A percentile compares a stretch with the other conserved stretches of the same genome.
Conservation (phyloP, 2,113 vertebrate species). For the Ctenodactylus gundi region DNA sequence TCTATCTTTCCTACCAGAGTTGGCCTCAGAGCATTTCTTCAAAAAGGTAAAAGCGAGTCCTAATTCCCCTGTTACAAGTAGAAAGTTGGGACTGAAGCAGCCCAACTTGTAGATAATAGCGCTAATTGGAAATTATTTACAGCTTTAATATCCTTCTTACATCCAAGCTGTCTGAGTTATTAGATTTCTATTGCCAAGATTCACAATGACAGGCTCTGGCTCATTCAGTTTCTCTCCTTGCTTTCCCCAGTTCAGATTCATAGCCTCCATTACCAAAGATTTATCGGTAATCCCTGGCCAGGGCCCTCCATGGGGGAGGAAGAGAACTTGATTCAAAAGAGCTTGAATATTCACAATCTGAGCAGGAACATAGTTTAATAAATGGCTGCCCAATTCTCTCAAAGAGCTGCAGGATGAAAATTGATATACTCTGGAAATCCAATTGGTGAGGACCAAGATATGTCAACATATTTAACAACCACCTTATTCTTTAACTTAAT, state of each 20-base stretch:
- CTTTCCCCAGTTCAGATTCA: conserved; percentile 12
- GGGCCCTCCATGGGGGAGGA: neutral
- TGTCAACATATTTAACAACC: conserved; percentile 19
- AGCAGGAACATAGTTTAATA: conserved; percentile 27
- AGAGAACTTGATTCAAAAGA: neutral
- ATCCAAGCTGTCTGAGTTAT: neutral
- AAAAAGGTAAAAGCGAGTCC: neutral
- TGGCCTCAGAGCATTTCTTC: conserved; percentile 11
- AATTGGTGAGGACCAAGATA: neutral
- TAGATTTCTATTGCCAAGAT: conserved; percentile 11
- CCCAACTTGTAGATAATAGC: neutral
- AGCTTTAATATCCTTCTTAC: conserved; percentile 55
- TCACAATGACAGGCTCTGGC: neutral
- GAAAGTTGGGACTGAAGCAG: neutral
- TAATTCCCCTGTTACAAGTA: neutral
- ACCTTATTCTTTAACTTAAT: conserved; percentile 3
- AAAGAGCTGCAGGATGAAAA: conserved; percentile 44
- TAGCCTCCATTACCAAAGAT: neutral
- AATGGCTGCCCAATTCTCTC: conserved; percentile 14
- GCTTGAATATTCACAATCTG: conserved; percentile 11
- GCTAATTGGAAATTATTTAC: conserved; percentile 67
- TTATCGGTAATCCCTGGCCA: conserved; percentile 25
- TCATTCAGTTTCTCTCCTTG: neutral
- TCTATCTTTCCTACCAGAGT: neutral
- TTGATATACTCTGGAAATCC: neutral